phyloP scores from a whole-genome alignment of 2,113 vertebrate species.

The Colinus virginianus region DNA sequence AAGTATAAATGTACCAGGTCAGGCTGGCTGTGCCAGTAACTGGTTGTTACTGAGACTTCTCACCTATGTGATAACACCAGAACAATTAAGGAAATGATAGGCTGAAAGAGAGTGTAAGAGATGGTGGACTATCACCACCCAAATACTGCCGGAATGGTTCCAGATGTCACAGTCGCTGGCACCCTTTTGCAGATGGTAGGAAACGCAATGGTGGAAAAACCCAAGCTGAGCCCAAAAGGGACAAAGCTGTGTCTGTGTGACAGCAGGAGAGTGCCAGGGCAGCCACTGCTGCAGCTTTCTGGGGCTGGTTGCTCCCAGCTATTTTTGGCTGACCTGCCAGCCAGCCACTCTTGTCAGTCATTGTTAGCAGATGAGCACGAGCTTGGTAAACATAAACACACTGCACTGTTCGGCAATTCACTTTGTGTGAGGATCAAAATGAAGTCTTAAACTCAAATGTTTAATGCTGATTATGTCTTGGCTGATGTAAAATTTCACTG shows the following conservation, averaged over 20 bases:
- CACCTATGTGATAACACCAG: background rate
- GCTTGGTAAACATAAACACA: constrained; percentile 29
- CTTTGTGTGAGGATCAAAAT: constrained; percentile 13
- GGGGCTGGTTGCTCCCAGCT: background rate
- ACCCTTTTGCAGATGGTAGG: background rate
- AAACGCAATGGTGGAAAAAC: background rate
- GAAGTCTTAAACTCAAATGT: background rate
- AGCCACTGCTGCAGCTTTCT: background rate
- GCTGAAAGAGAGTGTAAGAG: background rate
- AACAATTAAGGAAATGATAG: background rate
- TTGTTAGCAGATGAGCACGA: background rate
- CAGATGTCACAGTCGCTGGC: background rate
- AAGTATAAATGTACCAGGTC: background rate
- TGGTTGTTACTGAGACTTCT: background rate
- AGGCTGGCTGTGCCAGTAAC: background rate
- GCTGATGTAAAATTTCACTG: background rate
- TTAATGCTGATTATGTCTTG: constrained; percentile 30
- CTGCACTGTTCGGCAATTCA: background rate
- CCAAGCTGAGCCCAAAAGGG: background rate
- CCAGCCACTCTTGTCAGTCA: background rate
- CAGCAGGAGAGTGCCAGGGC: background rate
- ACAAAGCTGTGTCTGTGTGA: background rate
- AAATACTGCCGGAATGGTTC: background rate
- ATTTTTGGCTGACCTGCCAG: constrained; percentile 24
- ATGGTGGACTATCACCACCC: background rate